Evolutionary conservation across 2,797 vertebrate genomes (phyloP), one percentile per base, ranked within the genome.

Genomic region (Zonotrichia albicollis): DNA sequence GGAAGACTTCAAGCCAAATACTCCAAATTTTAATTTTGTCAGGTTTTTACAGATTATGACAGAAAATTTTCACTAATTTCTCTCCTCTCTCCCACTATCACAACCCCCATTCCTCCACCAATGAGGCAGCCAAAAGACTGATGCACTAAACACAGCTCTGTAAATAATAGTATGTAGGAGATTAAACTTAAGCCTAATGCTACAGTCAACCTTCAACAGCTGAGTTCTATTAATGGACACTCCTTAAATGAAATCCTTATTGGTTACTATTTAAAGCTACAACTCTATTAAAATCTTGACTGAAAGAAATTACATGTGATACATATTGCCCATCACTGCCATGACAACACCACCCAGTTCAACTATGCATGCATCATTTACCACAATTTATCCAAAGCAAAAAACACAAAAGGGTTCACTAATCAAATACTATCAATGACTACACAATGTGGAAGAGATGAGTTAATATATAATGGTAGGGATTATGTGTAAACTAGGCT

Each of bases 141-240:
- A 93, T 79, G 93, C 83, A 87, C 84, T 93, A 60, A 91, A 89
- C 60, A 45, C 73, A 38, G 90, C 21, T 90, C 92, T 95, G 93
- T 97, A 97, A 97, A 97, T 97, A 94, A 97, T 16, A 76, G 94
- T 76, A 94, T 45, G 89, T 66, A 97, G 93, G 95, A 97, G 97
- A 97, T 97, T 97, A 97, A 97, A 97, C 89, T 96, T 97, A 97
- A 97, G 94, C 95, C 96, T 97, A 97, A 97, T 95, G 89, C 95
- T 95, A 93, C 89, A 96, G 93, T 94, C 95, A 96, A 93, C 96
- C 93, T 97, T 93, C 96, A 96, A 97, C 96, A 98, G 97, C 97
- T 97, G 97, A 97, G 89, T 88, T 97, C 97, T 98, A 97, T 97
- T 97, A 97, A 97, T 94, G 96, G 97, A 91, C 92, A 73, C 95